These are phyloP conservation scores for Misgurnus mizolepis DNA, from an alignment of 2,113 vertebrate genomes.

Conservation along the genomic window DNA sequence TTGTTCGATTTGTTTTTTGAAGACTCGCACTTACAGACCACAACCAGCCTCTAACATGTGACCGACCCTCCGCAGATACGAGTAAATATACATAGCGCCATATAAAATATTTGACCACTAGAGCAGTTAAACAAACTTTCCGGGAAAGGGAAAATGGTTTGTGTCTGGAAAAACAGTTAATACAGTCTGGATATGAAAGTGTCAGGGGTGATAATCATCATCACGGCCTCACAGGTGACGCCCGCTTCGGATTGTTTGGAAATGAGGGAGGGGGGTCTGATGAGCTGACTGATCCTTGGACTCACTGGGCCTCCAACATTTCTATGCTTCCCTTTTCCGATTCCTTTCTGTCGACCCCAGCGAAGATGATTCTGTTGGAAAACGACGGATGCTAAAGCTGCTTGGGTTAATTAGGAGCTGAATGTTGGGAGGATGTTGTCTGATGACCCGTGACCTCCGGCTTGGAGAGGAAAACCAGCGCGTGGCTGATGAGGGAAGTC, in stretches of 20 bases:
- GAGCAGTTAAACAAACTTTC: conserved; percentile 43
- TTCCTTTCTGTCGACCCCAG: conserved; percentile 56
- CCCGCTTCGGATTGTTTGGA: conserved; percentile 52
- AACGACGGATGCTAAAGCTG: conserved; percentile 82
- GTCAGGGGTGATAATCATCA: conserved; percentile 38
- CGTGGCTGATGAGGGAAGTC: conserved; percentile 65
- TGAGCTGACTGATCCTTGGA: conserved; percentile 7
- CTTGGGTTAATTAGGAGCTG: conserved; percentile 87
- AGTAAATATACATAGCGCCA: conserved; percentile 49
- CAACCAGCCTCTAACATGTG: conserved; percentile 4
- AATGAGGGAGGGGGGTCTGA: conserved; percentile 49
- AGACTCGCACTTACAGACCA: conserved; percentile 2
- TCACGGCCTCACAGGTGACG: not conserved
- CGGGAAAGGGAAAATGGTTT: conserved; percentile 41
- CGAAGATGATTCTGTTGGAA: conserved; percentile 75
- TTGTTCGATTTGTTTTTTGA: conserved; percentile 7
- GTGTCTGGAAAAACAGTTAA: conserved; percentile 50
- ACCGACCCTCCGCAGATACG: conserved; percentile 31
- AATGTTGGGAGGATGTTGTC: conserved; percentile 79
- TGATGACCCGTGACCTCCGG: conserved; percentile 73
- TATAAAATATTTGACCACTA: conserved; percentile 42
- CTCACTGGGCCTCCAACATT: conserved; percentile 64
- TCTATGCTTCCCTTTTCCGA: conserved; percentile 78
- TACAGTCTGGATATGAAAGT: conserved; percentile 23
- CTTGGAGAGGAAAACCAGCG: conserved; percentile 77